These are phyloP conservation scores for Cosmorhoe ocellata DNA, from an alignment of 2,888 invertebrate species.

Conservation along the genomic window DNA sequence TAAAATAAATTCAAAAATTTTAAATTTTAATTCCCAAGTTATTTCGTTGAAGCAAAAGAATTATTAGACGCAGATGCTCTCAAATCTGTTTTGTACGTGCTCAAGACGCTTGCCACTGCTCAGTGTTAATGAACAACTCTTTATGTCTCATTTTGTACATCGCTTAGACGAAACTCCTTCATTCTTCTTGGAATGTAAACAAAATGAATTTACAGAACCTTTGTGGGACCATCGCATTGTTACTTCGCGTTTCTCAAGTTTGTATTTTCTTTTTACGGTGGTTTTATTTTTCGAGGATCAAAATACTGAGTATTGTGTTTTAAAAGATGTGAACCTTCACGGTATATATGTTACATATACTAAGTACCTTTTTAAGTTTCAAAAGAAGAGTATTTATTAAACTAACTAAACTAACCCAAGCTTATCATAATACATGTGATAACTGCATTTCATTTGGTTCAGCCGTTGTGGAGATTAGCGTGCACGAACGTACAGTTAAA, in stretches of 20 bases:
- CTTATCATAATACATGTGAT: too few relatives aligned
- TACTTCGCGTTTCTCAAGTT: constrained; percentile 3
- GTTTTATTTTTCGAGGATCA: not conserved
- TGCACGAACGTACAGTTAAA: too few relatives aligned
- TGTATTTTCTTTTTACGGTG: constrained; percentile 1
- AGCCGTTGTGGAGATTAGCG: too few relatives aligned
- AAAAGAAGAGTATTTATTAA: too few relatives aligned
- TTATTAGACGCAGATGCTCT: constrained; percentile 36
- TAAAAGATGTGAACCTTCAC: too few relatives aligned
- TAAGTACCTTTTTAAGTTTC: too few relatives aligned
- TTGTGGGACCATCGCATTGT: constrained; percentile 7
- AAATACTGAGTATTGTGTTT: too few relatives aligned
- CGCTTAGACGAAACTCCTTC: constrained; percentile 17
- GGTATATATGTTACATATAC: too few relatives aligned
- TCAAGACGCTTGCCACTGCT: constrained; percentile 55
- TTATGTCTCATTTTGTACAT: constrained; percentile 36
- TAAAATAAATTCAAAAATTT: constrained; percentile 23
- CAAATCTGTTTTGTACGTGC: constrained; percentile 69
- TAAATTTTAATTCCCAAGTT: constrained; percentile 23
- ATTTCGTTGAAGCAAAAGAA: constrained; percentile 23
- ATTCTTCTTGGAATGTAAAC: constrained; percentile 21
- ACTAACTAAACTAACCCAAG: too few relatives aligned
- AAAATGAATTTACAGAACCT: constrained; percentile 14
- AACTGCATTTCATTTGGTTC: too few relatives aligned
- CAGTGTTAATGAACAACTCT: constrained; percentile 65